A percentile compares a stretch with the other conserved stretches of the same genome.
phyloP scores from a whole-genome alignment of 2,797 vertebrate species.

The Galaxias olidus region DNA sequence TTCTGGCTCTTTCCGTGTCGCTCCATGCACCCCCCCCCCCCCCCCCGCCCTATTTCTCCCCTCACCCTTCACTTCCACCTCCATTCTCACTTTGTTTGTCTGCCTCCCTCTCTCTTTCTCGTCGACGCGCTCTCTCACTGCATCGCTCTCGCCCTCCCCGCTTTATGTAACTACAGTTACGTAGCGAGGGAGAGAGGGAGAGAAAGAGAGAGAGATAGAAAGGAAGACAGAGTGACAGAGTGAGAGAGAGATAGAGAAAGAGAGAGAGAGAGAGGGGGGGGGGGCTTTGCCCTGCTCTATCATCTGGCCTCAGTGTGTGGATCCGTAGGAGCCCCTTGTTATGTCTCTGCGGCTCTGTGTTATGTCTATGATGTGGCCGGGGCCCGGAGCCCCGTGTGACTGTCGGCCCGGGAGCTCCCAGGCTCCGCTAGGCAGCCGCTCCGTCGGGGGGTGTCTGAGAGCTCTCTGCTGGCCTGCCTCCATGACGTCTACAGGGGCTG shows the following conservation, averaged over 20 bases:
- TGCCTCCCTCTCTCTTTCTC: slow-evolving; percentile 32
- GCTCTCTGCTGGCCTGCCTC: slow-evolving; percentile 76
- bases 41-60: not conserved
- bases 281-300: slow-evolving; percentile 30
- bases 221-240: not conserved
- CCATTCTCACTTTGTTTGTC: slow-evolving; percentile 13
- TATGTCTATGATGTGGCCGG: slow-evolving; percentile 75
- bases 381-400: slow-evolving; percentile 67
- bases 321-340: not conserved
- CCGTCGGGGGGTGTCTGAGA: slow-evolving; percentile 78
- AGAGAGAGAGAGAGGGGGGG: no score
- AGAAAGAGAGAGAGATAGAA: not conserved
- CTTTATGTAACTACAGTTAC: not conserved
- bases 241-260: no score
- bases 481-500: slow-evolving; percentile 76
- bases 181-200: not conserved
- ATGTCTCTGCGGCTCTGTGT: slow-evolving; percentile 37
- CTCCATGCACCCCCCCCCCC: not conserved
- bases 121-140: slow-evolving; percentile 9
- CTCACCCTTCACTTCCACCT: not conserved
- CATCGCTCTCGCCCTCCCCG: not conserved
- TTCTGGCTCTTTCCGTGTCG: slow-evolving; percentile 9
- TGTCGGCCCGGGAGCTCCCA: slow-evolving; percentile 74
- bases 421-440: slow-evolving; percentile 76
- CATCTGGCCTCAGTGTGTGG: no score